These are phyloP conservation scores for Forbesichthys agassizii DNA, from an alignment of 2,113 vertebrate genomes.

Conservation along the genomic window DNA sequence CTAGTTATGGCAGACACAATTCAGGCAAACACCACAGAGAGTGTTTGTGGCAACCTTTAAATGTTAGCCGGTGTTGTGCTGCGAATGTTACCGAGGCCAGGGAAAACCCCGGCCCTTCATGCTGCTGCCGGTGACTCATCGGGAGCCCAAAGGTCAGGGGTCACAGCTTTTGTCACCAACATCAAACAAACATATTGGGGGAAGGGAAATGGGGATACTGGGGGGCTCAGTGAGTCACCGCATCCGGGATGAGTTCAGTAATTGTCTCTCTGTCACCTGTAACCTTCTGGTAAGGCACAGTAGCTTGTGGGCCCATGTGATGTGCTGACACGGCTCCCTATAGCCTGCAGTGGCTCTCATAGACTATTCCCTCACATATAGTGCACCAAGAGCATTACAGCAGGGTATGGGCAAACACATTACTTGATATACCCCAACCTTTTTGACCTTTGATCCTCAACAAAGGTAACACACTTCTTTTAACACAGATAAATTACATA, in stretches of 20 bases:
- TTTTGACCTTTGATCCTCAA: too few species aligned
- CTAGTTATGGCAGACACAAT: constrained; percentile 11
- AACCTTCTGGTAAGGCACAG: constrained; percentile 35
- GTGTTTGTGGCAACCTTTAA: constrained; percentile 58
- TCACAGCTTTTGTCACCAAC: constrained; percentile 65
- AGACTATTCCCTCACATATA: too few species aligned
- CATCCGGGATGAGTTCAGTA: constrained; percentile 46
- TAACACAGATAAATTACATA: too few species aligned
- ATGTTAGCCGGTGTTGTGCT: constrained; percentile 47
- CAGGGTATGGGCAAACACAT: too few species aligned
- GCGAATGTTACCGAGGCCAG: constrained; percentile 13
- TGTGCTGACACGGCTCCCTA: constrained; percentile 26
- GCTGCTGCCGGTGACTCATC: constrained; percentile 58
- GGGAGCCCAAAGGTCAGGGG: constrained; percentile 64
- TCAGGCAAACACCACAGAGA: constrained; percentile 38
- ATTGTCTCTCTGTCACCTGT: constrained; percentile 65
- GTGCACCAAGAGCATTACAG: too few species aligned
- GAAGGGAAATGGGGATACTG: too few species aligned
- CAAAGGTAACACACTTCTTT: too few species aligned
- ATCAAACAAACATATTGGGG: constrained; percentile 61
- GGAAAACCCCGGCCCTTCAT: constrained; percentile 54
- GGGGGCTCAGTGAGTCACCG: constrained; percentile 57
- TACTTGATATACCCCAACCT: too few species aligned
- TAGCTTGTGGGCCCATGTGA: constrained; percentile 27
- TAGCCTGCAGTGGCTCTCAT: background rate